These are phyloP conservation scores for Drosophila subpulchrella DNA, from an alignment of 1,140 invertebrate species.

Conservation along the genomic window DNA sequence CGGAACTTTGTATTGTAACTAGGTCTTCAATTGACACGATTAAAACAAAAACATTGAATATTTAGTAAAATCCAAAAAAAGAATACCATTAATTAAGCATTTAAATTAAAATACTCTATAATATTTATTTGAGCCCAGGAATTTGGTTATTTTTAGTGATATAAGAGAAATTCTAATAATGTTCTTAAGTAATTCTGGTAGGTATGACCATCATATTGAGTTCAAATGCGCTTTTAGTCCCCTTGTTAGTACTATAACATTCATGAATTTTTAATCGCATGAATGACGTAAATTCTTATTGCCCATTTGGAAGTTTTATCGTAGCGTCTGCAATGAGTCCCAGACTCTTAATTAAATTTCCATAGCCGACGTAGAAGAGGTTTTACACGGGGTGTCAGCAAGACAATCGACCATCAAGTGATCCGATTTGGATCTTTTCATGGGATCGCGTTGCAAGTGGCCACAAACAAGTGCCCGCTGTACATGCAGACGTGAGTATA, in stretches of 20 bases:
- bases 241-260: background rate
- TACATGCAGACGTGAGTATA: slow-evolving; percentile 27
- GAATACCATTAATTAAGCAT: too few species aligned
- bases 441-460: slow-evolving; percentile 16
- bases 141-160: too few species aligned
- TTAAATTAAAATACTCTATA: too few species aligned
- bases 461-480: background rate
- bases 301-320: background rate
- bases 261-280: background rate
- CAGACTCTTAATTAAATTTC: slow-evolving; percentile 15
- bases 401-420: slow-evolving; percentile 33
- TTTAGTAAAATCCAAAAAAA: background rate
- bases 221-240: background rate
- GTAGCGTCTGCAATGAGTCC: background rate
- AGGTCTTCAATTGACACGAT: background rate
- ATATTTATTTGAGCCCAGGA: too few species aligned
- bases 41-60: background rate
- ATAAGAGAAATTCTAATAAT: too few species aligned
- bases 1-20: background rate
- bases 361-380: background rate
- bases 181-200: too few species aligned
- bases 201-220: background rate
- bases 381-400: slow-evolving; percentile 15
- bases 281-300: background rate
- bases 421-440: slow-evolving; percentile 28